phyloP scores from a whole-genome alignment of 1,140 invertebrate species.

The Drosophila pruinosa region DNA sequence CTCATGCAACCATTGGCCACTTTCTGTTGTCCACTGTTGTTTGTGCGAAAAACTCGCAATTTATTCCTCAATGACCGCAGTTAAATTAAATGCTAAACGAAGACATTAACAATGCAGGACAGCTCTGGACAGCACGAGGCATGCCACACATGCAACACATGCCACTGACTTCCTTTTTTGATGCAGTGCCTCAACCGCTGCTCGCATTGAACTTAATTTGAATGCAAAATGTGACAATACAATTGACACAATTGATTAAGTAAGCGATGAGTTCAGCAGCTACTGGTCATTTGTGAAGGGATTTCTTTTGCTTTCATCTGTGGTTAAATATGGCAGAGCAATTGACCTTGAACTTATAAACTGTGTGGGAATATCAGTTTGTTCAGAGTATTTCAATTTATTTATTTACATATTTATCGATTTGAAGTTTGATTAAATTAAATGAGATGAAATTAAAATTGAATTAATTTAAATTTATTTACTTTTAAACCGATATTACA shows the following conservation, averaged over 20 bases:
- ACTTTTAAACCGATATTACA: no score
- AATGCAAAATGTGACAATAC: constrained; percentile 15
- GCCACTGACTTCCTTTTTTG: not conserved
- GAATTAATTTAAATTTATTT: no score
- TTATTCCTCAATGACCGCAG: constrained; percentile 46
- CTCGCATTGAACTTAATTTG: constrained; percentile 27
- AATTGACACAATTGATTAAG: constrained; percentile 12
- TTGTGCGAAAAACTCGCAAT: constrained; percentile 44
- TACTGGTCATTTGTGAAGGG: no score
- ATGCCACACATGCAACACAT: not conserved
- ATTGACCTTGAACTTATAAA: no score
- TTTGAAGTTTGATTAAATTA: no score
- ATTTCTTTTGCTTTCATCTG: not conserved
- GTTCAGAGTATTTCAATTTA: no score
- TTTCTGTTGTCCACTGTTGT: not conserved
- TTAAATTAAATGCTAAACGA: constrained; percentile 69
- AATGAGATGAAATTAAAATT: no score
- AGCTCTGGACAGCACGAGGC: not conserved
- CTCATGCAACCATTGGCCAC: not conserved
- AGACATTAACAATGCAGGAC: constrained; percentile 55
- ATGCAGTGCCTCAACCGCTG: constrained; percentile 1
- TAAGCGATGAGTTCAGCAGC: not conserved
- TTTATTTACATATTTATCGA: no score
- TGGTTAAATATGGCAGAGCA: no score
- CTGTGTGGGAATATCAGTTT: no score